phyloP scores from a whole-genome alignment of 2,797 vertebrate species.

The Capromys pilorides region DNA sequence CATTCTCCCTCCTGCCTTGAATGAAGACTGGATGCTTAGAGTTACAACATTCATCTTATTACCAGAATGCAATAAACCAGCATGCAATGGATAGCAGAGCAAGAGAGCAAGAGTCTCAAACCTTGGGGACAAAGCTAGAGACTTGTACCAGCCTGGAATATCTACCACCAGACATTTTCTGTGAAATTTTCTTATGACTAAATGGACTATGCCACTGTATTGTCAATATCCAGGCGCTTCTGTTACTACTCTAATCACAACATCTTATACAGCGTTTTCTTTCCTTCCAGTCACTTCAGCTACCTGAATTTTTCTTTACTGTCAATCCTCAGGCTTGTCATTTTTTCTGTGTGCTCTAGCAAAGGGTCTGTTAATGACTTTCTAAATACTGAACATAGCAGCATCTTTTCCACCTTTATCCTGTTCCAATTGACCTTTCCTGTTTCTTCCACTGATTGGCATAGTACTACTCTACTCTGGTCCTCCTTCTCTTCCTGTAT shows the following conservation, averaged over 20 bases:
- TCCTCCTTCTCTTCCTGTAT: not conserved
- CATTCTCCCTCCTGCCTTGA: conserved; percentile 14
- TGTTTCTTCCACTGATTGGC: not conserved
- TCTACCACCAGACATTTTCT: not conserved
- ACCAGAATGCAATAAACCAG: conserved; percentile 28
- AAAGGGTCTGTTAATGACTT: conserved; percentile 37
- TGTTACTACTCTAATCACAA: conserved; percentile 18
- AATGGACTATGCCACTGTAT: not conserved
- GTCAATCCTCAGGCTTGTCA: not conserved
- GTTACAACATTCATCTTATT: not conserved
- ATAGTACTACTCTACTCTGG: not conserved
- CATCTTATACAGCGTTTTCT: conserved; percentile 35
- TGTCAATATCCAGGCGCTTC: conserved; percentile 14
- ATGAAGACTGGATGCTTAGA: not conserved
- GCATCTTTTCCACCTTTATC: conserved; percentile 15
- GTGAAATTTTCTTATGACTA: conserved; percentile 22
- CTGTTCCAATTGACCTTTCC: conserved; percentile 25
- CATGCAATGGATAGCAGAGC: not conserved
- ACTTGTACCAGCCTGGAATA: not conserved
- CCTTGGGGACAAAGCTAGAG: not conserved
- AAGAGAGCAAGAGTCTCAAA: not conserved
- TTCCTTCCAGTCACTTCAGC: conserved; percentile 33
- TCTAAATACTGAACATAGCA: not conserved
- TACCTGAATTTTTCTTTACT: not conserved
- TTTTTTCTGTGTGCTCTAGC: conserved; percentile 7